Base-by-base conservation (phyloP, 1,140 invertebrate genomes). In the Antheraea mylitta region DNA sequence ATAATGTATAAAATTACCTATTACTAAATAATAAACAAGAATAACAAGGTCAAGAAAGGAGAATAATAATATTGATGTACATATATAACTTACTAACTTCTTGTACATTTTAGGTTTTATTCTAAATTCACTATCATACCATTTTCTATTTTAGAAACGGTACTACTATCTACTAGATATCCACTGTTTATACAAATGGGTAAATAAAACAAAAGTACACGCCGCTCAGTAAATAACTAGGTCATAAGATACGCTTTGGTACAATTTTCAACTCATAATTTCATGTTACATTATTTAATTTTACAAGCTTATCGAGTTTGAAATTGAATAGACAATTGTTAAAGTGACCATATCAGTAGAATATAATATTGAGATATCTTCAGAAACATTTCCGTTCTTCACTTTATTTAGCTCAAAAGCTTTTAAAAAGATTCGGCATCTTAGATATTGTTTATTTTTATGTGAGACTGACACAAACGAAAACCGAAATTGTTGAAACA, bases 201-300 rank as follows among this genome's bases (percentile, higher is more conserved):
- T 60, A 73, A 68, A 69, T 73, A 65, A 73, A 73, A 37, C 58
- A 71, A 68, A 70, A 73, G 61, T 68, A 48, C 48, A 60, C 58
- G 58, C 65, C 67, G 45, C 42, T 69, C 69, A 67, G 61, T 69
- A 69, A 75, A 63, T 73, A 73, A 69, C 65, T 69, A 36, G 73
- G 73, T 71, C 73, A 70, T 66, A 68, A 63, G 72, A 74, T 68
- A 74, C 69, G 72, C 42, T 74, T 74, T 74, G 59, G 58, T 74
- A 22, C 64, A 60, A 73, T 48, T 65, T 73, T 67, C 22, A 66
- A 64, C 42, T 71, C 19, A 53, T 66, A 58, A 59, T 69, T 45
- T 64, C 9, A 18, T 45, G 9, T 61, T 36, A 61, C 16, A 61
- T 61, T 61, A 36, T 61, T 61, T 13, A 6, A 53, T 53, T 53